Evolutionary conservation across 2,113 vertebrate species (phyloP), one percentile per base, ranked within the genome.

Genomic region (western clawed frog (Xenopus tropicalis)): DNA sequence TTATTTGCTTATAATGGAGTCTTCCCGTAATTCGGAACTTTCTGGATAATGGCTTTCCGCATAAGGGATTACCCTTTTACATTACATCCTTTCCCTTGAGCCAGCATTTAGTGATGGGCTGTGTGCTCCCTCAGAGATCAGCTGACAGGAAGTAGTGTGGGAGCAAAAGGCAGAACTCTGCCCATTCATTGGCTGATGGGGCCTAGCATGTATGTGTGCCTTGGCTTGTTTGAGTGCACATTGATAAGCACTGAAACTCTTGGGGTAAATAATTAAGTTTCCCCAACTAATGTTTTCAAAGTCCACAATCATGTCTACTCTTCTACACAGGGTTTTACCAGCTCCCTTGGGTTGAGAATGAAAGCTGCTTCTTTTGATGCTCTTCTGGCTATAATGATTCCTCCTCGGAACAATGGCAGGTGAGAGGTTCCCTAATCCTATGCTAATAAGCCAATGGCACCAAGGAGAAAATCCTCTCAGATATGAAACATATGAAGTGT

Each of bases 151-250:
- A n/a, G n/a, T n/a, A n/a, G n/a, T n/a, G n/a, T n/a, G n/a, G n/a
- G n/a, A n/a, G n/a, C n/a, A n/a, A n/a, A n/a, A n/a, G n/a, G n/a
- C n/a, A n/a, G n/a, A n/a, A n/a, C n/a, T n/a, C n/a, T n/a, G n/a
- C n/a, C n/a, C n/a, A n/a, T n/a, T n/a, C n/a, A n/a, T n/a, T n/a
- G n/a, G n/a, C n/a, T n/a, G n/a, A n/a, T n/a, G n/a, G n/a, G n/a
- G n/a, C n/a, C n/a, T n/a, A n/a, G n/a, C 74, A 97, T 93, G 83
- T 96, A 97, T 0, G 95, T 94, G 0, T 96, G 94, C 94, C 94
- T 54, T 93, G n/a, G n/a, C n/a, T n/a, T n/a, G n/a, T n/a, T n/a
- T n/a, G n/a, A n/a, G n/a, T n/a, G n/a, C 93, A 1, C 95, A 96
- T 44, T 93, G 90, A 84, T 91, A 94, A 0, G 93, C 93, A 0